Percentiles rank a stretch among this genome's conserved stretches.
These are phyloP conservation scores for Nomada fabriciana DNA, from an alignment of 2,888 invertebrate species.

Conservation along the genomic window DNA sequence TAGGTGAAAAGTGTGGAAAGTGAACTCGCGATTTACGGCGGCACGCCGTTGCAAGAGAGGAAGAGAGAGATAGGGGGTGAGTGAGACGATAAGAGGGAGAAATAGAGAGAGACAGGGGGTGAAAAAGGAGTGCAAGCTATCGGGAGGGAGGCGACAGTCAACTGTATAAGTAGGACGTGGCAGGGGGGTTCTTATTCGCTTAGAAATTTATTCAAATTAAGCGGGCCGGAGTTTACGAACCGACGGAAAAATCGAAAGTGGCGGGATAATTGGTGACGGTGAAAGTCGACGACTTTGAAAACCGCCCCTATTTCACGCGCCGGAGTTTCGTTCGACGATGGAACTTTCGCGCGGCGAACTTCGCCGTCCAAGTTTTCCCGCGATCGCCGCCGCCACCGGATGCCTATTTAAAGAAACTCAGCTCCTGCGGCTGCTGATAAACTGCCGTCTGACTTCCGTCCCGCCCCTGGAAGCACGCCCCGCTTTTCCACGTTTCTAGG, in stretches of 20 bases:
- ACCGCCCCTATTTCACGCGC: slow-evolving; percentile 67
- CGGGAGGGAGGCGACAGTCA: slow-evolving; percentile 41
- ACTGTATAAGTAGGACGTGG: slow-evolving; percentile 46
- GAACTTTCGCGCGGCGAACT: slow-evolving; percentile 74
- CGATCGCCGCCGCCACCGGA: slow-evolving; percentile 44
- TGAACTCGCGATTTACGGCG: slow-evolving; percentile 82
- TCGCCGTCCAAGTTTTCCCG: slow-evolving; percentile 70
- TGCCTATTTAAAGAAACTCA: slow-evolving; percentile 54
- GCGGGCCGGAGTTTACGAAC: slow-evolving; percentile 61
- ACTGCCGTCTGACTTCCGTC: slow-evolving; percentile 10
- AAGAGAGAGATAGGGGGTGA: slow-evolving; percentile 33
- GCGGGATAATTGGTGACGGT: slow-evolving; percentile 79
- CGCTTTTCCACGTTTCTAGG: neutral
- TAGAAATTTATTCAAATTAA: slow-evolving; percentile 82
- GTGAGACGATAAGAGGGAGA: slow-evolving; percentile 38
- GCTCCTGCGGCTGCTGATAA: slow-evolving; percentile 20
- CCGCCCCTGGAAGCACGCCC: neutral
- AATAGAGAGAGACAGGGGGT: slow-evolving; percentile 37
- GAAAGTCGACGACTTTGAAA: slow-evolving; percentile 78
- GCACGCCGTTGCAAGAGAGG: slow-evolving; percentile 54
- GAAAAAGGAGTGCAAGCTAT: slow-evolving; percentile 37
- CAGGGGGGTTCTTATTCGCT: slow-evolving; percentile 68
- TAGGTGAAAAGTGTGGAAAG: slow-evolving; percentile 84
- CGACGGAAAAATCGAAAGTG: slow-evolving; percentile 75
- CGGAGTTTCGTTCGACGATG: slow-evolving; percentile 73